Evolutionary conservation across 2,797 vertebrate genomes (phyloP).

Genomic region (Hyperoplus lanceolatus): DNA sequence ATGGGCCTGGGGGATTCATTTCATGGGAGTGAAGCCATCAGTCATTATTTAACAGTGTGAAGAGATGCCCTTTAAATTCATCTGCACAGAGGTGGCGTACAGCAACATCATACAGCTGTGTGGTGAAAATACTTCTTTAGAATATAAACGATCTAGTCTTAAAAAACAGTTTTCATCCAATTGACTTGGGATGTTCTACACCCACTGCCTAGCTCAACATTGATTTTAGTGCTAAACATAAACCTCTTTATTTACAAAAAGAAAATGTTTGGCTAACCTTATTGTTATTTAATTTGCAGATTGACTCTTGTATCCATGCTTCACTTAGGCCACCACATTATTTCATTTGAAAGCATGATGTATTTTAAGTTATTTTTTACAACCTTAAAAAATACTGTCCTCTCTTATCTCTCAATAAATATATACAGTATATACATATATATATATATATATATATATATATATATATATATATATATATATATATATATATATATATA

Average conservation of each 20-base stretch:
- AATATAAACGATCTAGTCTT: neutral
- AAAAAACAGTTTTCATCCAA: neutral
- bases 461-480: no score
- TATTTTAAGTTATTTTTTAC: neutral
- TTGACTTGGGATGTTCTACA: neutral
- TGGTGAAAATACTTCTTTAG: conserved; percentile 6
- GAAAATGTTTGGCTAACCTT: neutral
- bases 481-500: no score
- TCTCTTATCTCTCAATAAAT: no score
- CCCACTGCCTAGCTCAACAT: neutral
- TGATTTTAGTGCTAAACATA: neutral
- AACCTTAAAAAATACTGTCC: neutral
- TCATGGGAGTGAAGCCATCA: conserved; percentile 63
- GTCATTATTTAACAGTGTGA: conserved; percentile 59
- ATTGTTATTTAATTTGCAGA: neutral
- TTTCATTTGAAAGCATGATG: neutral
- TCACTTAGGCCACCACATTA: neutral
- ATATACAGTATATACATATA: no score
- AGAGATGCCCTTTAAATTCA: conserved; percentile 65
- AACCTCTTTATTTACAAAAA: neutral
- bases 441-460: no score
- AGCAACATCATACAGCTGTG: conserved; percentile 28
- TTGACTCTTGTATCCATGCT: neutral
- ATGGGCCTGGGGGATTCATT: conserved; percentile 67
- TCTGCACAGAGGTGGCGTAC: conserved; percentile 28